Evolutionary conservation across 2,888 invertebrate species (phyloP), one percentile per base, ranked within the genome.

Genomic region (Zeuzera pyrina): DNA sequence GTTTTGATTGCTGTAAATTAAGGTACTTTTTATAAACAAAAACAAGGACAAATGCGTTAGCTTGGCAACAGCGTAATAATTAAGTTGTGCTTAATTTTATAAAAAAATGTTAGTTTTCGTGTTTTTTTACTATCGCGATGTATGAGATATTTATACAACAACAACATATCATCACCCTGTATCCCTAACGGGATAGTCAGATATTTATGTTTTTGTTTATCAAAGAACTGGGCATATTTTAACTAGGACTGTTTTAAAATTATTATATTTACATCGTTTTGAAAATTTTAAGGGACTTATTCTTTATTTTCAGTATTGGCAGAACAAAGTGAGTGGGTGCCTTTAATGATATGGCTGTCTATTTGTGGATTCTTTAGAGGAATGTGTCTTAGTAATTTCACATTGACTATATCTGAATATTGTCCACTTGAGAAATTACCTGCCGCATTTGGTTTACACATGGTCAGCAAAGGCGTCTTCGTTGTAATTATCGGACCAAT

Each of bases 311-410:
- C 76, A 92, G 92, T 89, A 28, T 71, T 92, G 63, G 92, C 92
- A 0, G 87, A 89, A 54, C 91, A 91, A 70, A 87, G 86, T 0
- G 89, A 90, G 23, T 91, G 89, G 86, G 85, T 86, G 4, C 85
- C 86, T 22, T 73, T 93, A 6, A 87, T 91, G 85, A 48, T 88
- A 3, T 89, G 90, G 87, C 69, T 92, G 38, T 88, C 91, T 0
- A 87, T 92, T 33, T 90, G 90, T 58, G 93, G 93, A 10, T 92
- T 93, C 77, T 87, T 91, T 65, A 85, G 92, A 35, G 92, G 93
- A 35, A 89, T 91, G 55, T 90, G 91, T 10, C 79, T 93, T 27
- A 91, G 91, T 47, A 92, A 92, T 69, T 89, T 91, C 57, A 91
- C 91, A 16, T 85, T 92, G 4, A 90, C 90, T n/a, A 90, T 92